phyloP scores from a whole-genome alignment of 2,888 invertebrate species.

The Phasia obesa region DNA sequence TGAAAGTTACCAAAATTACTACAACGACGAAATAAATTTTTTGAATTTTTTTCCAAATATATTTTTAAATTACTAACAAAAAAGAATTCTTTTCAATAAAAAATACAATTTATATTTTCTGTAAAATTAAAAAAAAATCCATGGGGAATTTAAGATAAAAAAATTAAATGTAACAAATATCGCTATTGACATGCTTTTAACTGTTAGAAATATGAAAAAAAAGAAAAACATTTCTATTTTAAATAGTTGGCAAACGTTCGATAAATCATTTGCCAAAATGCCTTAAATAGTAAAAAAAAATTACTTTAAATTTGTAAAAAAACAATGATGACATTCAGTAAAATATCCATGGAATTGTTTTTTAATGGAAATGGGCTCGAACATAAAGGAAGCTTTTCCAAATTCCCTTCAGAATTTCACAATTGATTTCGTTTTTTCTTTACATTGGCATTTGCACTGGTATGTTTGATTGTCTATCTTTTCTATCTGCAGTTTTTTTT shows the following conservation, averaged over 20 bases:
- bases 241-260: constrained; percentile 70
- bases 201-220: constrained; percentile 60
- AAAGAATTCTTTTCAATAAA: background rate
- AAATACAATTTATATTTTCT: background rate
- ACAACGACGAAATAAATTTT: constrained; percentile 3
- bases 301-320: constrained; percentile 20
- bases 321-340: constrained; percentile 46
- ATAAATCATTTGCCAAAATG: constrained; percentile 70
- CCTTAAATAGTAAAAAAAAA: constrained; percentile 25
- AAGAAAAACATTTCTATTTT: constrained; percentile 72
- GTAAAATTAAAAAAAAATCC: background rate
- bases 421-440: constrained; percentile 58
- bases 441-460: background rate
- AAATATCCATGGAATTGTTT: constrained; percentile 59
- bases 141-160: constrained; percentile 26
- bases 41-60: constrained; percentile 6
- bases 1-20: constrained; percentile 28
- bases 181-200: constrained; percentile 79
- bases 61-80: background rate
- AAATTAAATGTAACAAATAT: constrained; percentile 56
- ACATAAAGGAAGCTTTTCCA: constrained; percentile 55
- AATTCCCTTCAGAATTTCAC: constrained; percentile 64
- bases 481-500: constrained; percentile 32
- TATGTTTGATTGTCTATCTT: constrained; percentile 13
- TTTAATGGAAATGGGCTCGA: constrained; percentile 67